Evolutionary conservation across 2,113 vertebrate genomes (phyloP), one percentile per base, ranked within the genome.

Genomic region (Microtus oregoni): DNA sequence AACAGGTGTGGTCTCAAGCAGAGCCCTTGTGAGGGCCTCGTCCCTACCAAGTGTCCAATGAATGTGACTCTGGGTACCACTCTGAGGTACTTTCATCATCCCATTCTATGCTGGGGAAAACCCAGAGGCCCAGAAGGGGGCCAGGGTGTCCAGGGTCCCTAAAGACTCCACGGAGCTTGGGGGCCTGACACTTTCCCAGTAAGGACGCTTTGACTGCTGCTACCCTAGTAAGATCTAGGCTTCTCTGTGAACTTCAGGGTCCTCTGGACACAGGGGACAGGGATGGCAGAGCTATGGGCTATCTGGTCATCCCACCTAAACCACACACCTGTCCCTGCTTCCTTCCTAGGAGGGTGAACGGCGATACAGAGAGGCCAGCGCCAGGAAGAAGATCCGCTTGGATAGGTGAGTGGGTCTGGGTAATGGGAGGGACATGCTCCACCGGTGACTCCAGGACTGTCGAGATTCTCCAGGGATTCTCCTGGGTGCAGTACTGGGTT

Each of bases 331-430:
- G 5, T 32, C 28, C 55, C 55, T 35, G 79, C 92, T 78, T 92
- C 76, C 0, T 96, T 83, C 15, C 90, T 96, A 99, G 99, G 99
- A 99, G 41, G 99, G 99, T 12, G 99, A 99, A 96, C 99, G 99
- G 90, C 98, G 99, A 26, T 99, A 99, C 98, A 98, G 99, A 95
- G 99, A 99, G 97, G 99, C 99, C 92, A 98, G 99, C 0, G 99
- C 99, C 75, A 99, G 99, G 95, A 99, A 99, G 98, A 99, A 99
- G 97, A 99, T 99, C 93, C 98, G 99, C 12, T 98, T 99, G 70
- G 99, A 99, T 98, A 99, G 99, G 99, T 98, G 83, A 98, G 98
- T 7, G 11, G 19, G 22, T 55, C 41, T 63, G 24, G 67, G 47
- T 0, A 2, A 17, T 3, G 8, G 75, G 50, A 38, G 35, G 63